Evolutionary conservation across 2,888 invertebrate genomes (phyloP), one percentile per base, ranked within the genome.

Genomic region (Trimorus sp.): DNA sequence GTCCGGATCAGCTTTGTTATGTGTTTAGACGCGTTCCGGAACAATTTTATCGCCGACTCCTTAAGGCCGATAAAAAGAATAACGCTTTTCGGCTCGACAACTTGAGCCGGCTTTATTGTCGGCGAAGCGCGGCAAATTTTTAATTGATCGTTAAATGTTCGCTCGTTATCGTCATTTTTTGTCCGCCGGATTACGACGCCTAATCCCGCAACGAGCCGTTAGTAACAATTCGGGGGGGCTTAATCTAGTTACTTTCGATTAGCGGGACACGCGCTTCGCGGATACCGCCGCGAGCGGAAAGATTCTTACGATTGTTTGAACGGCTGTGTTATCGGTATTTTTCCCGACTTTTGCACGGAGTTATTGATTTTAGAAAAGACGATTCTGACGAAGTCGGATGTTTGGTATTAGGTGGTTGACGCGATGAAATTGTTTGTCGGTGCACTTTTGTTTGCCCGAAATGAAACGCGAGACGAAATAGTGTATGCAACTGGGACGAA

Each of bases 1-100:
- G 54, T 65, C 54, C 38, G 63, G 71, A 78, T 78, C 71, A 78
- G 37, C 68, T 73, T 73, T 69, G 70, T 77, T 63, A 69, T 59
- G 49, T 66, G 53, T 71, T 78, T 78, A 48, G 71, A 66, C 66
- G 66, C 51, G 70, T 62, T 75, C 68, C 68, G 37, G 14, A 76
- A 56, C 69, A 49, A 65, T 58, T 63, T 69, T 56, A 60, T 76
- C 60, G 68, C 68, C 42, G 40, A 7, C 40, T 58, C 49, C 42
- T 73, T 45, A 26, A 49, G 37, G 49, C 60, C 7, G 53, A 62
- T 62, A 70, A 71, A 26, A 45, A 45, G 37, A 71, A 59, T 58
- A 69, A 56, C 14, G n/a, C 42, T 40, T 60, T 51, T 66, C 16
- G n/a, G 54, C 0, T 11, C n/a, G 54, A 42, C 14, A 36, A n/a